phyloP scores from a whole-genome alignment of 2,113 vertebrate genomes.

The Marmota monax region DNA sequence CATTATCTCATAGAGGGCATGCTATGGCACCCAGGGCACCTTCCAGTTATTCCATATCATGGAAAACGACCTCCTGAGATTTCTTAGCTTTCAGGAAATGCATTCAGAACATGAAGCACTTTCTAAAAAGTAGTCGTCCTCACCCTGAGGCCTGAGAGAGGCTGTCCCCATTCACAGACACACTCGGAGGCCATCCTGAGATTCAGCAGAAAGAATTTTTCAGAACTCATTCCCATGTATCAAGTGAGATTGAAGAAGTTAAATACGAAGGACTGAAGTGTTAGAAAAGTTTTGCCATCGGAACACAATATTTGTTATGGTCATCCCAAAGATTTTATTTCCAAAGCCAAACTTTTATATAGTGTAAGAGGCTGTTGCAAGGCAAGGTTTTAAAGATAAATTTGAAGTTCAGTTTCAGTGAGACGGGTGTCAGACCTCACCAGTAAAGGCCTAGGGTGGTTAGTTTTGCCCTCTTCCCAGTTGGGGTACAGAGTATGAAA shows the following conservation, averaged over 20 bases:
- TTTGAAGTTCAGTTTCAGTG: neutral
- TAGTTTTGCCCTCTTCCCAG: neutral
- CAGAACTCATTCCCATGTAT: neutral
- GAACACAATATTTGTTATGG: neutral
- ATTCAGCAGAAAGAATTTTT: neutral
- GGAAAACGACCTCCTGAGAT: fast-evolving
- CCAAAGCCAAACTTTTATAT: neutral
- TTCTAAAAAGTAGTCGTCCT: neutral
- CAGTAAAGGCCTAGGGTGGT: neutral
- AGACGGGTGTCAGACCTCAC: neutral
- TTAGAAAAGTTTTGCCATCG: neutral
- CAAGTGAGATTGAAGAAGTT: neutral
- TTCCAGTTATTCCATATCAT: neutral
- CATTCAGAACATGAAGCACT: neutral
- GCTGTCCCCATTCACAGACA: neutral
- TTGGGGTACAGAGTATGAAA: neutral
- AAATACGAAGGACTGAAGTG: neutral
- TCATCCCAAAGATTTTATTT: neutral
- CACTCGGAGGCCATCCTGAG: neutral
- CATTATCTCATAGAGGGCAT: neutral
- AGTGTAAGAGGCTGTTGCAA: neutral
- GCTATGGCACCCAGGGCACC: too few species aligned
- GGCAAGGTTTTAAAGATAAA: neutral
- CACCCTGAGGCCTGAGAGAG: fast-evolving
- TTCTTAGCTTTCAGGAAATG: neutral